Evolutionary conservation across 2,888 invertebrate species (phyloP).

Genomic region (Aelia acuminata): DNA sequence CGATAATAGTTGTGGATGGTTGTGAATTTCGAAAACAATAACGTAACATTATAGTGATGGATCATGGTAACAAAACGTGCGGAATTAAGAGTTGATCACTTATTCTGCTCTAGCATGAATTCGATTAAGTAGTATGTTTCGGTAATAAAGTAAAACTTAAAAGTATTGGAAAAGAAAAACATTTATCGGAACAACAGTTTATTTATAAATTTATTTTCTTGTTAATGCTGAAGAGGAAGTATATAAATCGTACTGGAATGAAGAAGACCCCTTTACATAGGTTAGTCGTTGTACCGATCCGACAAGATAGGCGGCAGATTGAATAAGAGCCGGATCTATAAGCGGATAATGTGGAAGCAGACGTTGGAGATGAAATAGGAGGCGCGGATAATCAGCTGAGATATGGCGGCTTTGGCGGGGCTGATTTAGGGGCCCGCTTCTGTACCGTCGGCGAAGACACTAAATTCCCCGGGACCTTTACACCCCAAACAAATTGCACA

Average conservation of each 20-base stretch:
- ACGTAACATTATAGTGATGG: too few species aligned
- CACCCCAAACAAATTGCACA: constrained; percentile 57
- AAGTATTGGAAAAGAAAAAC: too few species aligned
- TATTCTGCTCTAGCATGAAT: too few species aligned
- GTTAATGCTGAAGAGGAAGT: neutral
- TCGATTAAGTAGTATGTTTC: too few species aligned
- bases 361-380: constrained; percentile 50
- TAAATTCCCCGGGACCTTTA: constrained; percentile 57
- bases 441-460: constrained; percentile 46
- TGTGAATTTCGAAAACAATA: too few species aligned
- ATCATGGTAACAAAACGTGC: too few species aligned
- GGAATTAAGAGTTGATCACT: too few species aligned
- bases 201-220: too few species aligned
- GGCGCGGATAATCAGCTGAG: constrained; percentile 42
- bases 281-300: neutral
- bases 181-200: too few species aligned
- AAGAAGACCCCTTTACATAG: neutral
- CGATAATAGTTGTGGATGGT: too few species aligned
- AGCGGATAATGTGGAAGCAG: constrained; percentile 39
- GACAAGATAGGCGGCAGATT: constrained; percentile 21
- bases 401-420: constrained; percentile 41
- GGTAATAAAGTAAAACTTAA: too few species aligned
- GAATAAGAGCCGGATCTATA: constrained; percentile 43
- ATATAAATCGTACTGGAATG: neutral
- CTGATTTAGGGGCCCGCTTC: constrained; percentile 44